phyloP scores from a whole-genome alignment of 2,797 vertebrate species.

The Myiotriccus ornatus region DNA sequence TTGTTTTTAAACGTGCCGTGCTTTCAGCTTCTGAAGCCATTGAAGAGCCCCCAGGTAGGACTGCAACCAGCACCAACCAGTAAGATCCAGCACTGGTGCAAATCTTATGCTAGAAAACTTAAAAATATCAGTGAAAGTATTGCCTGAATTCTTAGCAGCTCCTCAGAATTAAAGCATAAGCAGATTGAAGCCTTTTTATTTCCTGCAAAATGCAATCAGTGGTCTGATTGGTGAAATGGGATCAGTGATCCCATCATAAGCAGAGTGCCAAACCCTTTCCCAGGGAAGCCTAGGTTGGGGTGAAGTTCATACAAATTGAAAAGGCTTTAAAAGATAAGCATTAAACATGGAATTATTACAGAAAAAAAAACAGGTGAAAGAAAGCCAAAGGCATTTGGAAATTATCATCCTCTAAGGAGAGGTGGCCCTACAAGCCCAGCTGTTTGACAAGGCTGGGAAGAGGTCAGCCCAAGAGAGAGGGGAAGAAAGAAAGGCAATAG shows the following conservation, averaged over 20 bases:
- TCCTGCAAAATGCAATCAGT: not conserved
- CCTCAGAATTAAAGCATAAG: slow-evolving; percentile 20
- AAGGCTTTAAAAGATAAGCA: not conserved
- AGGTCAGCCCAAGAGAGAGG: not conserved
- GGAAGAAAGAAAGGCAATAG: not conserved
- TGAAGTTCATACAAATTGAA: not conserved
- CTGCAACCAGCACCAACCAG: not conserved
- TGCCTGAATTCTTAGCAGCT: not conserved
- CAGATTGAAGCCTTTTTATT: not conserved
- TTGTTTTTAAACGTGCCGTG: not conserved
- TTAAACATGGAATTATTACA: not conserved
- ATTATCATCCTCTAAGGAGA: not conserved
- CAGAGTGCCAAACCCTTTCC: not conserved
- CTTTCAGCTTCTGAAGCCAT: not conserved
- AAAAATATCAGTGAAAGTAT: not conserved
- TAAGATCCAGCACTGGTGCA: not conserved
- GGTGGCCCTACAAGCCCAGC: not conserved
- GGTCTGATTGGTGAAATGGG: accelerated
- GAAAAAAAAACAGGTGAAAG: not conserved
- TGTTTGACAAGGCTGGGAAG: not conserved
- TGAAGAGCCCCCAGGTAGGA: not conserved
- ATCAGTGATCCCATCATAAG: not conserved
- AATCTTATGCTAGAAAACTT: not conserved
- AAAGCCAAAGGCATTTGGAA: not conserved
- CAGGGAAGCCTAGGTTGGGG: not conserved